Conservation (phyloP, 2,113 vertebrate genomes). For the Nestor notabilis region DNA sequence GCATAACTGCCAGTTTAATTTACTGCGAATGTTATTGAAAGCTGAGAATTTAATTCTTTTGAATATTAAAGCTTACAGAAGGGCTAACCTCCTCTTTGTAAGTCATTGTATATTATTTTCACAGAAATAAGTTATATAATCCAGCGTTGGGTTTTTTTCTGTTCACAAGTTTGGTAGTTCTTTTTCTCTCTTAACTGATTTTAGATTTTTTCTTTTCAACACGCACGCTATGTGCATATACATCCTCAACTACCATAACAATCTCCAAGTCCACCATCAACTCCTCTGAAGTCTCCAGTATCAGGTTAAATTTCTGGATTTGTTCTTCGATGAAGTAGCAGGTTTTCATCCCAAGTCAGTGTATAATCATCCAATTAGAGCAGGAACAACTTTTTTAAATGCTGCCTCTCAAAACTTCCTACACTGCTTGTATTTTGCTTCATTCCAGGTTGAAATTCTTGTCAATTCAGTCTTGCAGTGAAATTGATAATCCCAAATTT, state of each 20-base stretch:
- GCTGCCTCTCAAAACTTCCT: background rate
- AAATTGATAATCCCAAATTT: background rate
- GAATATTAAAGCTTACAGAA: conserved; percentile 1
- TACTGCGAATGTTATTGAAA: background rate
- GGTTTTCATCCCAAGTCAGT: background rate
- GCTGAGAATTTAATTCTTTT: conserved; percentile 20
- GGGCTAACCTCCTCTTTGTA: background rate
- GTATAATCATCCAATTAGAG: background rate
- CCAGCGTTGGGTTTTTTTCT: too few relatives aligned
- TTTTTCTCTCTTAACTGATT: background rate
- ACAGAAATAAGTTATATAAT: background rate
- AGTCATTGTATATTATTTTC: background rate
- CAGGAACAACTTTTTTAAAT: background rate
- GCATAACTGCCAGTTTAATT: background rate
- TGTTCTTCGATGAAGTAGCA: background rate
- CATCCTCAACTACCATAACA: background rate
- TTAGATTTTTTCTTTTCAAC: background rate
- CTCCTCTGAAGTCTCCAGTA: background rate
- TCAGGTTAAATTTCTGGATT: background rate
- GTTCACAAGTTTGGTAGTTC: background rate
- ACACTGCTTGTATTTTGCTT: background rate
- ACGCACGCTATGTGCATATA: background rate
- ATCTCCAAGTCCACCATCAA: background rate
- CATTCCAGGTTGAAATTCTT: background rate
- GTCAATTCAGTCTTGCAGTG: background rate